phyloP scores from a whole-genome alignment of 1,140 invertebrate genomes.

The Bombus ignitus region DNA sequence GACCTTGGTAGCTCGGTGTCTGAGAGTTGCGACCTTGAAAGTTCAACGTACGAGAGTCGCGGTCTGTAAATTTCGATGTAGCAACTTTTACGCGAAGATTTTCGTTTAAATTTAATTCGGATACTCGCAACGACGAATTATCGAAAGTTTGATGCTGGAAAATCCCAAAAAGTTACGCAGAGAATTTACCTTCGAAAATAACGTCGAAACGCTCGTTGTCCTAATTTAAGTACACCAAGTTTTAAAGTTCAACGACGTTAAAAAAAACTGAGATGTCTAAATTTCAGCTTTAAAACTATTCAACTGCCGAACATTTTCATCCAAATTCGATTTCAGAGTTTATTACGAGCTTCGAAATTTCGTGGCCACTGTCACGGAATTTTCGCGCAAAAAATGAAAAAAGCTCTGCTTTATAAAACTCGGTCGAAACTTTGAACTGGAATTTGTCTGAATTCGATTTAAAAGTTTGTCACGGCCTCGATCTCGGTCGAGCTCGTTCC shows the following conservation, averaged over 20 bases:
- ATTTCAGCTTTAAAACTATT: not conserved
- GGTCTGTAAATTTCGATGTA: not conserved
- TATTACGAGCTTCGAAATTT: not conserved
- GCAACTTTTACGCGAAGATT: not conserved
- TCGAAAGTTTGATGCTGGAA: not conserved
- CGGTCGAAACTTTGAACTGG: not conserved
- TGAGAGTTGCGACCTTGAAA: not conserved
- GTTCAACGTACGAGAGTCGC: not conserved
- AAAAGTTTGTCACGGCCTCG: not conserved
- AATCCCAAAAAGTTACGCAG: too few species aligned
- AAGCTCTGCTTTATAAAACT: not conserved
- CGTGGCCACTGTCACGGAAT: too few species aligned
- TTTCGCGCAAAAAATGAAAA: too few species aligned
- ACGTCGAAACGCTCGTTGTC: too few species aligned
- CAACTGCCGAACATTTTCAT: not conserved
- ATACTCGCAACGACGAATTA: too few species aligned
- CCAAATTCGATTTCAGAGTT: not conserved
- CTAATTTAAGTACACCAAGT: too few species aligned
- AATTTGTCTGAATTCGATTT: not conserved
- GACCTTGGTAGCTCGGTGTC: not conserved
- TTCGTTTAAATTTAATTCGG: not conserved
- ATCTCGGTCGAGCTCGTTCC: constrained; percentile 35
- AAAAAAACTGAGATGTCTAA: not conserved
- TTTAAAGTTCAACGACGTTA: not conserved
- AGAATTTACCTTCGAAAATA: too few species aligned